Base-by-base conservation (phyloP, 2,888 invertebrate species). In the Linyphia triangularis region DNA sequence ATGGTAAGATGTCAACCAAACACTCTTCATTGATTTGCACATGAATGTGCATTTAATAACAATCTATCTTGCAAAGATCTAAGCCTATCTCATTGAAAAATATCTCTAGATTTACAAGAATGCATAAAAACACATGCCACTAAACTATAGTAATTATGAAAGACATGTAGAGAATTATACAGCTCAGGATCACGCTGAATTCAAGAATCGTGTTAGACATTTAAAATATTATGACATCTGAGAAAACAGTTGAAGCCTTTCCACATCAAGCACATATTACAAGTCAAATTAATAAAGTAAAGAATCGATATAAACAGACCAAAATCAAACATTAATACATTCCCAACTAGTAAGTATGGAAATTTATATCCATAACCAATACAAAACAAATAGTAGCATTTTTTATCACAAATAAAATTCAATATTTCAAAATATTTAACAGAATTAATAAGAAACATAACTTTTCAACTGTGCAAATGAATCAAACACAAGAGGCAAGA, bases 71-170 rank as follows among this genome's bases (percentile, higher is more conserved):
- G 77, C 63, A 77, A 77, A 61, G n/a, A 61, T 73, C 73, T 73
- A 73, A 73, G 73, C 37, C 6, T 77, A 63, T 61, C 40, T 77
- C 16, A n/a, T 77, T 77, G 37, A 37, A 77, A 77, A 77, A 77
- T 77, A 77, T 77, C 77, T 77, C 37, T 63, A 61, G 16, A 24
- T 77, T 77, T 63, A 77, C 40, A 77, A 40, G 24, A 40, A 37
- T 77, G 77, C 77, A 77, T 77, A 63, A 77, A 77, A 61, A 77
- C 59, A 59, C 63, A 77, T 61, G 26, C 37, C 22, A 40, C 40
- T 61, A 77, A 77, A 77, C 77, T 77, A 77, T 73, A 57, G 19
- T 37, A 61, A 37, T 77, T 40, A 77, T 77, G 61, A 77, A 73
- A 61, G 77, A 63, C 77, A 73, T 59, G 30, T 70, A 73, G 73